These are phyloP conservation scores for Mormoops blainvillei DNA, from an alignment of 2,113 vertebrate genomes.

Conservation along the genomic window DNA sequence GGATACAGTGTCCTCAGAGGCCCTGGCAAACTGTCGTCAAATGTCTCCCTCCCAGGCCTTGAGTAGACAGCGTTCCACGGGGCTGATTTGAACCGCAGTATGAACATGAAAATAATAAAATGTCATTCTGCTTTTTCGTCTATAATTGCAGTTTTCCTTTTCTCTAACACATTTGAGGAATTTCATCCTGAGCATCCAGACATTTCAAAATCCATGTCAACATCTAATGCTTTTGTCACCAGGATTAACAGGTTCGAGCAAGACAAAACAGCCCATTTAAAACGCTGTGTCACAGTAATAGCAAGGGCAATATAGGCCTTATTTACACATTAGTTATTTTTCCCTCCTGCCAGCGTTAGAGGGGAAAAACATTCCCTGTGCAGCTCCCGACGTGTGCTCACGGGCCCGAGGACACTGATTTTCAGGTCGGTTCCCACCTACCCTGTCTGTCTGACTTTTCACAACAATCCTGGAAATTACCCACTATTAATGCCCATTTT, in stretches of 20 bases:
- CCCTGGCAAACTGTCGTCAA: background rate
- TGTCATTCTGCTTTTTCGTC: background rate
- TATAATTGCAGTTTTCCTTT: background rate
- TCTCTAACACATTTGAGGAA: background rate
- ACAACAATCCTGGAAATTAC: background rate
- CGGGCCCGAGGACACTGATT: background rate
- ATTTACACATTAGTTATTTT: background rate
- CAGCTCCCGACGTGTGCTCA: background rate
- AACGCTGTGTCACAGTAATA: background rate
- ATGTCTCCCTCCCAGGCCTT: background rate
- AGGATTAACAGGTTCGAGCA: background rate
- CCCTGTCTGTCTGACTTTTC: background rate
- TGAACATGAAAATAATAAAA: background rate
- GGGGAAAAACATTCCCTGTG: background rate
- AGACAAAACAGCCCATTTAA: background rate
- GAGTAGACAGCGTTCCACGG: background rate
- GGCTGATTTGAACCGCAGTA: background rate
- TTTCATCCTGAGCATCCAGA: background rate
- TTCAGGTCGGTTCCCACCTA: background rate
- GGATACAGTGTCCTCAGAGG: fast-evolving
- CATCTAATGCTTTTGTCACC: background rate
- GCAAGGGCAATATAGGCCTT: background rate
- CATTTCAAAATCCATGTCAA: background rate
- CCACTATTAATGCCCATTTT: background rate
- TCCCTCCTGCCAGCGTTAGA: background rate